Conservation (phyloP, 2,888 invertebrate genomes). For the Serripes groenlandicus region DNA sequence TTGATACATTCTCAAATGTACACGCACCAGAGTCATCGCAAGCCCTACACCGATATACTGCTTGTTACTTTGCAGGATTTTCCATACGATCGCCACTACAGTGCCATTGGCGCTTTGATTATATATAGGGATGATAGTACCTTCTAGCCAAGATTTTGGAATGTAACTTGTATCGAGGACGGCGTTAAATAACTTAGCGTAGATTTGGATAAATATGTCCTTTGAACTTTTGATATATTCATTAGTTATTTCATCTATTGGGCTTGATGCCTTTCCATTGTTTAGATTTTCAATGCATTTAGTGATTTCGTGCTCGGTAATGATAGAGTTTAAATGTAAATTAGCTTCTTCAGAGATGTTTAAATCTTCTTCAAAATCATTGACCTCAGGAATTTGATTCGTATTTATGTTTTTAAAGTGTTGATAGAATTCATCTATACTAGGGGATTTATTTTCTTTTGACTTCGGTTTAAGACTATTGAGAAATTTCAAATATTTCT, state of each 20-base stretch:
- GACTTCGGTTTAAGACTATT: conserved; percentile 21
- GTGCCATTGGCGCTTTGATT: too few species aligned
- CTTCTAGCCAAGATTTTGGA: conserved; percentile 41
- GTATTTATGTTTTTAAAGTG: conserved; percentile 27
- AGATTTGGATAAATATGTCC: conserved; percentile 24
- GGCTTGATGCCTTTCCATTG: conserved; percentile 37
- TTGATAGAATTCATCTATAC: conserved; percentile 13
- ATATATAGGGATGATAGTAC: conserved; percentile 47
- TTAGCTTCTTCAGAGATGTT: background rate
- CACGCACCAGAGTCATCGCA: too few species aligned
- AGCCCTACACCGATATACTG: too few species aligned
- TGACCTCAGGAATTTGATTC: background rate
- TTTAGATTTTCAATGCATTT: conserved; percentile 39
- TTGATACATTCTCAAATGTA: too few species aligned
- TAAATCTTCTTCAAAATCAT: background rate
- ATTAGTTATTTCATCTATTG: conserved; percentile 46
- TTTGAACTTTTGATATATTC: conserved; percentile 49
- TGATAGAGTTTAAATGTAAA: conserved; percentile 16
- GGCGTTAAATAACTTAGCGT: conserved; percentile 39
- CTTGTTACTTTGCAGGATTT: too few species aligned
- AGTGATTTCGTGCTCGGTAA: conserved; percentile 37
- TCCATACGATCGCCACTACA: too few species aligned
- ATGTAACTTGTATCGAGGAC: conserved; percentile 39
- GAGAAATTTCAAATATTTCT: conserved; percentile 33
- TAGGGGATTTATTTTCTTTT: conserved; percentile 3